phyloP scores from a whole-genome alignment of 1,140 invertebrate genomes.

The Homalodisca vitripennis region DNA sequence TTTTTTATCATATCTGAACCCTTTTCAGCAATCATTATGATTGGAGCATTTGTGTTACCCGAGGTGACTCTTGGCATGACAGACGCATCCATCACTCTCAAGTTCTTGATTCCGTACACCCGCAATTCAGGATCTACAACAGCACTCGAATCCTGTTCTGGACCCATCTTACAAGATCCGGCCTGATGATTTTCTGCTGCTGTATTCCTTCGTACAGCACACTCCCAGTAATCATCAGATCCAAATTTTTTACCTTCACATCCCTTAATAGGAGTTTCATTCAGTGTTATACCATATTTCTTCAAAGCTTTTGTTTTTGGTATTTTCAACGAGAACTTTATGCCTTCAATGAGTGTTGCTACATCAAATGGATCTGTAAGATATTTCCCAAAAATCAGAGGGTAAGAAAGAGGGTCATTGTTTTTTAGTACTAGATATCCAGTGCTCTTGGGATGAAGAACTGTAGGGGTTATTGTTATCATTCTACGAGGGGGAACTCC shows the following conservation, averaged over 20 bases:
- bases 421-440: conserved; percentile 46
- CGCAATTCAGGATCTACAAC: conserved; percentile 66
- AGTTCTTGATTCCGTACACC: conserved; percentile 61
- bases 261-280: conserved; percentile 46
- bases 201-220: conserved; percentile 60
- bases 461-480: conserved; percentile 78
- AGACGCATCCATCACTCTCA: conserved; percentile 72
- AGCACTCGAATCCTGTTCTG: conserved; percentile 55
- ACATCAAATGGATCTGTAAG: conserved; percentile 48
- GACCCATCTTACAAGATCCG: conserved; percentile 78
- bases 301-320: conserved; percentile 46
- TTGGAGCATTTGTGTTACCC: conserved; percentile 47
- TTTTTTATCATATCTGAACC: conserved; percentile 57
- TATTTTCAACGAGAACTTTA: conserved; percentile 45
- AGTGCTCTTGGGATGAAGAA: conserved; percentile 46
- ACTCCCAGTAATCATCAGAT: conserved; percentile 62
- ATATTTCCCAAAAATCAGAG: conserved; percentile 54
- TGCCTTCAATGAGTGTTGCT: conserved; percentile 46
- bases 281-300: conserved; percentile 43
- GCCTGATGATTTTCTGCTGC: conserved; percentile 67
- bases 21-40: conserved; percentile 61
- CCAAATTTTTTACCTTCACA: conserved; percentile 51
- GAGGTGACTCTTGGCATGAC: conserved; percentile 43
- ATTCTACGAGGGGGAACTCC: conserved; percentile 67
- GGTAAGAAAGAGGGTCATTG: conserved; percentile 52